phyloP scores from a whole-genome alignment of 2,113 vertebrate species.

The Rostratula benghalensis region DNA sequence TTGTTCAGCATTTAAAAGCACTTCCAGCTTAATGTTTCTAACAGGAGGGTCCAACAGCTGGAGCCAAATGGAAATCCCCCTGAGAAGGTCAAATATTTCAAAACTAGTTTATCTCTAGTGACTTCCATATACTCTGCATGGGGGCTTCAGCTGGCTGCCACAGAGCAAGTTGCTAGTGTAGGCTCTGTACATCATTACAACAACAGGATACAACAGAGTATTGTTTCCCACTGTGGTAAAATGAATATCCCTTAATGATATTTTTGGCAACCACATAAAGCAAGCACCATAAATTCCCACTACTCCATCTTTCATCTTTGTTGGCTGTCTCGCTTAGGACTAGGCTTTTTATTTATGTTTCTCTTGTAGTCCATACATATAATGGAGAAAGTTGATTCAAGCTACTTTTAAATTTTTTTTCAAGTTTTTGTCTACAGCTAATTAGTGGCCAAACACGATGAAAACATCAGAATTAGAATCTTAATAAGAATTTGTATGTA shows the following conservation, averaged over 20 bases:
- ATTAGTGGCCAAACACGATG: background rate
- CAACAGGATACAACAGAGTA: background rate
- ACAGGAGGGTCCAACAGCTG: background rate
- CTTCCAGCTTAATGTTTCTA: background rate
- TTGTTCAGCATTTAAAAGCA: conserved; percentile 4
- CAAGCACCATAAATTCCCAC: background rate
- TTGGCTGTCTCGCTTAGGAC: background rate
- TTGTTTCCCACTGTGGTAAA: background rate
- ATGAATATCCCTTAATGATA: background rate
- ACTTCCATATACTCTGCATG: background rate
- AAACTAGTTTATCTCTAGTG: background rate
- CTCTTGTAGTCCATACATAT: background rate
- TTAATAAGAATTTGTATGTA: background rate
- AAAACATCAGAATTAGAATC: background rate
- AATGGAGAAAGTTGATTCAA: background rate
- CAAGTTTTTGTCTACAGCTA: background rate
- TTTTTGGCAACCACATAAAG: background rate
- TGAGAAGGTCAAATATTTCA: conserved; percentile 16
- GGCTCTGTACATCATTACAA: background rate
- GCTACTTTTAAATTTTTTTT: background rate
- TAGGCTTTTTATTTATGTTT: background rate
- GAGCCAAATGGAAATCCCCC: background rate
- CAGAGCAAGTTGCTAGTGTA: background rate
- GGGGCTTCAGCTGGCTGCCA: background rate
- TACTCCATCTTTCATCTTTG: background rate